These are phyloP conservation scores for Cheilosia urbana DNA, from an alignment of 2,888 invertebrate species.

Conservation along the genomic window DNA sequence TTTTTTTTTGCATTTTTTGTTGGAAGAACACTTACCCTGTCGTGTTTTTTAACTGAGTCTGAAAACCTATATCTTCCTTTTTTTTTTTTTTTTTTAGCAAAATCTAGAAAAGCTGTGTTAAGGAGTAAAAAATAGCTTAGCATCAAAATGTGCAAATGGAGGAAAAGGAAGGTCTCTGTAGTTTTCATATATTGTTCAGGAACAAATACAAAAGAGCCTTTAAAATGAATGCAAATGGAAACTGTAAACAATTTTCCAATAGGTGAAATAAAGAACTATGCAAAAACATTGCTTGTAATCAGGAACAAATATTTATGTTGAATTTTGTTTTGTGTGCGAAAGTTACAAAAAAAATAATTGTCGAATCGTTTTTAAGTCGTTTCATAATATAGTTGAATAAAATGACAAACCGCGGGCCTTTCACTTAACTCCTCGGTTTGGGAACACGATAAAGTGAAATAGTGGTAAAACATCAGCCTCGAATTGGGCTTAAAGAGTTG, in stretches of 20 bases:
- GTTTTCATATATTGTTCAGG: conserved; percentile 61
- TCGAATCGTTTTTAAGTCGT: conserved; percentile 61
- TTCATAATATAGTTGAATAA: conserved; percentile 31
- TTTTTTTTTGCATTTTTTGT: conserved; percentile 44
- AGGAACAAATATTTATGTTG: conserved; percentile 70
- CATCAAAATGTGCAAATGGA: conserved; percentile 71
- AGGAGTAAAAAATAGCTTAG: conserved; percentile 38
- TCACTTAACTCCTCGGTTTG: conserved; percentile 27
- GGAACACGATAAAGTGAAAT: conserved; percentile 63
- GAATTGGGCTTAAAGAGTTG: conserved; percentile 26
- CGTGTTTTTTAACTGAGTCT: conserved; percentile 34
- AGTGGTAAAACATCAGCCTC: conserved; percentile 18
- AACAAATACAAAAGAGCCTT: conserved; percentile 69
- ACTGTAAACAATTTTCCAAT: conserved; percentile 68
- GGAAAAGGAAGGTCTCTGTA: conserved; percentile 65
- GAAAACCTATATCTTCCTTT: conserved; percentile 23
- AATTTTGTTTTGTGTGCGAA: conserved; percentile 71
- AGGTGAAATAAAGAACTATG: conserved; percentile 59
- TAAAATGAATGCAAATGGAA: conserved; percentile 66
- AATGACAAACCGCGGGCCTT: conserved; percentile 55
- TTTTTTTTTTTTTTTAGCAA: conserved; percentile 50
- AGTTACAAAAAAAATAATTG: conserved; percentile 53
- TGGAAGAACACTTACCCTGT: conserved; percentile 35
- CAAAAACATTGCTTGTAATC: conserved; percentile 60
- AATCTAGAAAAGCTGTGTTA: conserved; percentile 63